Conservation (phyloP, 2,888 invertebrate genomes). For the Latrodectus elegans region DNA sequence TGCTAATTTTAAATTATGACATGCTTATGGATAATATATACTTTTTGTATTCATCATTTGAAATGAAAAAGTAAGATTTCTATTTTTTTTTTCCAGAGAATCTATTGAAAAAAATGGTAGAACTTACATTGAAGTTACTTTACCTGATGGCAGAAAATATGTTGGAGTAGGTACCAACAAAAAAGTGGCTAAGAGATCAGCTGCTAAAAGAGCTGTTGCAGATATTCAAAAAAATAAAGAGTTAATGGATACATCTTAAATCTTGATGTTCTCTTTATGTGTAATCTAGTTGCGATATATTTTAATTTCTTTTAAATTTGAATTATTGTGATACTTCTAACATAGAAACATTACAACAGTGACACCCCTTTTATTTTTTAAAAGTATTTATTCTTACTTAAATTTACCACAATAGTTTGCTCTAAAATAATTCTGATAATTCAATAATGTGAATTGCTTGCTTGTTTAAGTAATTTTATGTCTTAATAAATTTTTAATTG, state of each 20-base stretch:
- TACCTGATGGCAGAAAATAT: slow-evolving; percentile 96
- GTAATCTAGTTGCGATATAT: not conserved
- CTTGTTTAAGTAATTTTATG: no score
- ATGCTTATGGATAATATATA: no score
- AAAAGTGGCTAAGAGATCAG: slow-evolving; percentile 98
- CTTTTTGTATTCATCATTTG: not conserved
- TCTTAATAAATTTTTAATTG: no score
- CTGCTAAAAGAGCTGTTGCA: slow-evolving; percentile 95
- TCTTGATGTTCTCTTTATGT: not conserved
- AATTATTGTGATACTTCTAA: no score
- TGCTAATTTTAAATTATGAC: no score
- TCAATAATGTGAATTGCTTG: no score
- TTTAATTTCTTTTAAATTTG: no score
- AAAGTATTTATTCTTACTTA: no score
- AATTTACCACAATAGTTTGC: no score
- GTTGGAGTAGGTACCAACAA: slow-evolving; percentile 98
- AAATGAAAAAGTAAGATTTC: not conserved
- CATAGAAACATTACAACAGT: no score
- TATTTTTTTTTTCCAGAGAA: slow-evolving; percentile 79
- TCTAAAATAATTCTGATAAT: no score
- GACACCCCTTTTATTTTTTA: no score
- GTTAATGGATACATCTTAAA: not conserved
- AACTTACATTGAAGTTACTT: slow-evolving; percentile 96
- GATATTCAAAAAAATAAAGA: slow-evolving; percentile 79
- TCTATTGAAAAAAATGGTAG: slow-evolving; percentile 93